A percentile compares a stretch with the other conserved stretches of the same genome.
Conservation (phyloP, 64 coral and sea anemone genomes). For the Pocillopora damicornis region DNA sequence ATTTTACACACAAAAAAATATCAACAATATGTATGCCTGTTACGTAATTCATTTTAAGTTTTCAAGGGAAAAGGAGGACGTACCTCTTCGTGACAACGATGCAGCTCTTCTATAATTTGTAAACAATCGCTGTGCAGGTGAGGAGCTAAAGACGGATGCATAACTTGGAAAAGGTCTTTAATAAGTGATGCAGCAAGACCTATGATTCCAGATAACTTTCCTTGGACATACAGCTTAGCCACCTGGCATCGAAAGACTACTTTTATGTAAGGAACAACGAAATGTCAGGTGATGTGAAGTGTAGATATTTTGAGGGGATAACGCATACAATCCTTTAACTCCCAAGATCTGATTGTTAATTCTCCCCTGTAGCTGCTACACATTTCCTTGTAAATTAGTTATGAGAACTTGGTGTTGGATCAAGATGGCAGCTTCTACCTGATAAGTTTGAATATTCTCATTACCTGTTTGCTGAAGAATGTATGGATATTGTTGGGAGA, state of each 20-base stretch:
- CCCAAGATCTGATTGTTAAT: too few species aligned
- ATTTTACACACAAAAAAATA: neutral
- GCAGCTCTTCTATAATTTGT: conserved; percentile 34
- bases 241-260: neutral
- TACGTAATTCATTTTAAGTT: neutral
- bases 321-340: too few species aligned
- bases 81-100: conserved; percentile 40
- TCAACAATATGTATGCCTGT: neutral
- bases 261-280: too few species aligned
- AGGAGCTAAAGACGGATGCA: conserved; percentile 43
- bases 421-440: too few species aligned
- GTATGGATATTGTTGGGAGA: too few species aligned
- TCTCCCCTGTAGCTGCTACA: too few species aligned
- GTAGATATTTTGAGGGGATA: too few species aligned
- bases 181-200: neutral
- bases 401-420: too few species aligned
- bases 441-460: too few species aligned
- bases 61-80: neutral
- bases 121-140: conserved; percentile 27
- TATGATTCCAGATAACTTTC: neutral
- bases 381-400: too few species aligned
- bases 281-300: too few species aligned
- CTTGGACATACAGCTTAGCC: neutral
- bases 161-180: neutral
- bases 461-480: too few species aligned